These are phyloP conservation scores for Clostera curtula DNA, from an alignment of 2,888 invertebrate genomes.

Conservation along the genomic window DNA sequence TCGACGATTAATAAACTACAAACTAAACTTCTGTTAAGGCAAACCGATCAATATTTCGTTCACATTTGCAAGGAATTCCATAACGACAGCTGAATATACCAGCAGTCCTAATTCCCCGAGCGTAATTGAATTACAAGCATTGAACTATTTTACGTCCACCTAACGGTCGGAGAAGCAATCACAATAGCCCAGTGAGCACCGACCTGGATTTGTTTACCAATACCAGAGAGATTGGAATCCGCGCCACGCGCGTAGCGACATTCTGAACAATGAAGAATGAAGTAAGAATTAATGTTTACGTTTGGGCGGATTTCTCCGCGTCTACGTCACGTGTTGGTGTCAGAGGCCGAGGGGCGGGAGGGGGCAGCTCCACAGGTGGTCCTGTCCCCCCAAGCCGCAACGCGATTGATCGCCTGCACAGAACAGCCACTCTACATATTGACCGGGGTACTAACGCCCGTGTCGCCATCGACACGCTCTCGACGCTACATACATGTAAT, in stretches of 20 bases:
- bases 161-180: conserved; percentile 21
- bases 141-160: conserved; percentile 27
- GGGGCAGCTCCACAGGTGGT: conserved; percentile 63
- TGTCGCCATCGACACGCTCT: conserved; percentile 56
- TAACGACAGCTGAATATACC: conserved; percentile 1
- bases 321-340: conserved; percentile 71
- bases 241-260: conserved; percentile 58
- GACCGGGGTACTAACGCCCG: conserved; percentile 67
- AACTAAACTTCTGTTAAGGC: too few species aligned
- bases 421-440: conserved; percentile 72
- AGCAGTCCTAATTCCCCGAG: conserved; percentile 49
- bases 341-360: conserved; percentile 30
- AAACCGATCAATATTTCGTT: too few species aligned
- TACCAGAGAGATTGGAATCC: conserved; percentile 57
- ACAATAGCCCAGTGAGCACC: conserved; percentile 28
- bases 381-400: conserved; percentile 40
- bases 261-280: conserved; percentile 71
- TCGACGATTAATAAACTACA: too few species aligned
- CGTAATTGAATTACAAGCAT: conserved; percentile 56
- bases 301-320: conserved; percentile 71
- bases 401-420: conserved; percentile 69
- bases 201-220: conserved; percentile 65
- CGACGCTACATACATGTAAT: conserved; percentile 50
- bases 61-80: conserved; percentile 3
- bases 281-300: conserved; percentile 74